A percentile compares a stretch with the other conserved stretches of the same genome.
phyloP scores from a whole-genome alignment of 1,140 invertebrate species.

The Linepithema humile region DNA sequence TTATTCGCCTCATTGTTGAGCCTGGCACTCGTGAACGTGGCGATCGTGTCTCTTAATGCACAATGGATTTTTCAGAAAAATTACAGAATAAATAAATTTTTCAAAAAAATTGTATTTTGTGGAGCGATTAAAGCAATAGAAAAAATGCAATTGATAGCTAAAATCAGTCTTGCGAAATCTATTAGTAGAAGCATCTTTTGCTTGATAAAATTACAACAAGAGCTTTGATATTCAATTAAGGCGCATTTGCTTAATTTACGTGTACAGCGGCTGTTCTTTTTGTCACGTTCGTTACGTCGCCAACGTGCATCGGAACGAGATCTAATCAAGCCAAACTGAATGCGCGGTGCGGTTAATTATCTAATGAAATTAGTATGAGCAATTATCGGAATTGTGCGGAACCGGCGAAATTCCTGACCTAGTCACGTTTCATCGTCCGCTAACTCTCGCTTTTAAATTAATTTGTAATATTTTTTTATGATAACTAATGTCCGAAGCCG shows the following conservation, averaged over 20 bases:
- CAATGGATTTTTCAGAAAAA: too few relatives aligned
- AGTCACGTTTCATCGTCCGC: conserved; percentile 52
- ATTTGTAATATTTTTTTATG: conserved; percentile 12
- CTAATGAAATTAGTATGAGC: conserved; percentile 66
- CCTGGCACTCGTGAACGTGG: too few relatives aligned
- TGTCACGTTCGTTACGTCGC: conserved; percentile 69
- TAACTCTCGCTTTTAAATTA: conserved; percentile 3
- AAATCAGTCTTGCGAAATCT: conserved; percentile 10
- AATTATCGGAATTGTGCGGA: conserved; percentile 24
- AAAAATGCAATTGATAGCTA: conserved; percentile 9
- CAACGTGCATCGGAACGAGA: conserved; percentile 34
- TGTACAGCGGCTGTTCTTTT: conserved; percentile 23
- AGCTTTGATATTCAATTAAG: conserved; percentile 22
- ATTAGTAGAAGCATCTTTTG: neutral
- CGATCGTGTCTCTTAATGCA: too few relatives aligned
- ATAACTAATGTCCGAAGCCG: neutral
- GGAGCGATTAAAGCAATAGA: neutral
- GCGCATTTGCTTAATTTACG: conserved; percentile 65
- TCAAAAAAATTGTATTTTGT: conserved; percentile 14
- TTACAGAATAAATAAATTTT: conserved; percentile 12
- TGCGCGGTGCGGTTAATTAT: conserved; percentile 57
- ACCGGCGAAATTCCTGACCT: conserved; percentile 43
- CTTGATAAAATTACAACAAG: conserved; percentile 1
- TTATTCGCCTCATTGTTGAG: too few relatives aligned
- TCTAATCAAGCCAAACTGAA: conserved; percentile 67